Base-by-base conservation (phyloP, 2,113 vertebrate species). In the Dicrurus megarhynchus region DNA sequence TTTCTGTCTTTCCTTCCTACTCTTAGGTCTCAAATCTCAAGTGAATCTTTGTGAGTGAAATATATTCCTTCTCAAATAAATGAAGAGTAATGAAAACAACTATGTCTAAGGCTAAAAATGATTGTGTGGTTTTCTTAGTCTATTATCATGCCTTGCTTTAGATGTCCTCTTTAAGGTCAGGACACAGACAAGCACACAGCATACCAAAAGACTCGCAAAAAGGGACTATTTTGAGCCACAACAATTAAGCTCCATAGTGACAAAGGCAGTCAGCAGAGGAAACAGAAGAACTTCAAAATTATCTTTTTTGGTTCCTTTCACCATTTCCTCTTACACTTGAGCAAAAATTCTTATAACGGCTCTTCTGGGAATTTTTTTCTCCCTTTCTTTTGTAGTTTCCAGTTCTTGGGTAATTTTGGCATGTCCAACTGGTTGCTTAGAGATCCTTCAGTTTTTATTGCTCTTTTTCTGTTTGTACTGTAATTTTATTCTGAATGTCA, bases 401-500 rank as follows among this genome's bases (percentile, higher is more conserved):
- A 52, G 49, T 90, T 86, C 69, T 55, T 0, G 1, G 44, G 24
- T 85, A 77, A 79, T 93, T 96, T 80, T 81, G 63, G 83, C 24
- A 63, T 26, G 42, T 68, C 56, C 52, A 79, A 79, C 69, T 76
- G 69, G 80, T 84, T 95, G 69, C 77, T 94, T 78, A 89, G 76
- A 95, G 60, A 88, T 93, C 47, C 32, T 92, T 89, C 4, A 1
- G 2, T 8, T 93, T 93, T 93, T 70, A 77, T 63, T 73, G 79
- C 65, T 84, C 53, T 57, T 89, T 87, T 93, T 76, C 73, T 42
- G 24, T 67, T 88, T 65, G 37, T 39, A 87, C 57, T 60, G 46
- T 88, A 89, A 86, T 90, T 90, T 93, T 64, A 87, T 35, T 89
- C 76, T 75, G 46, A 90, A 79, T 87, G 80, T 89, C 90, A 96